Evolutionary conservation across 2,113 vertebrate species (phyloP).

Genomic region (Austrofundulus limnaeus): DNA sequence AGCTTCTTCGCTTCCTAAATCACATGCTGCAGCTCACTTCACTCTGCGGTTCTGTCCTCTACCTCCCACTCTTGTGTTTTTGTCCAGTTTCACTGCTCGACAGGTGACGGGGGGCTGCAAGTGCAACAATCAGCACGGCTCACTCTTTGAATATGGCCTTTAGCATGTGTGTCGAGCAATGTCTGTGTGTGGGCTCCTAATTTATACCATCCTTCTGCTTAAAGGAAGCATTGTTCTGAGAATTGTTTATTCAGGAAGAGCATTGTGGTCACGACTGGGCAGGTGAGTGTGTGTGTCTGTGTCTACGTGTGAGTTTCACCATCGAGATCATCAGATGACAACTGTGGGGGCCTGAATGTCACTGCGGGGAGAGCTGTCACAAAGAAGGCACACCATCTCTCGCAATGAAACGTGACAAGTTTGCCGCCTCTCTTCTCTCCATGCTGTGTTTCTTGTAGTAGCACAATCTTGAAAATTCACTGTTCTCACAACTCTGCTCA

Average conservation of each 20-base stretch:
- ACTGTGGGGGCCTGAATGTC: slow-evolving; percentile 58
- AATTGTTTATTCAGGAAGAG: slow-evolving; percentile 54
- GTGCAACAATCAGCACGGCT: slow-evolving; percentile 21
- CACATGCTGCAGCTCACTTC: slow-evolving; percentile 29
- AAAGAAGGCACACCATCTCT: slow-evolving; percentile 21
- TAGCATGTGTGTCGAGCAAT: not conserved
- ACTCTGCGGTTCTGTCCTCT: slow-evolving; percentile 30
- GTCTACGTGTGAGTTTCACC: slow-evolving; percentile 28
- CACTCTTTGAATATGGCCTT: slow-evolving; percentile 15
- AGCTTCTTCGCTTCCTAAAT: slow-evolving; percentile 64
- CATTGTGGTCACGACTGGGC: slow-evolving; percentile 47
- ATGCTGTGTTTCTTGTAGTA: slow-evolving; percentile 14
- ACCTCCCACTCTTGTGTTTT: slow-evolving; percentile 49
- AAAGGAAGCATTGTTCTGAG: slow-evolving; percentile 49
- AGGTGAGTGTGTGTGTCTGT: slow-evolving; percentile 39
- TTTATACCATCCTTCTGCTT: slow-evolving; percentile 33
- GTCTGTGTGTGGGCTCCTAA: slow-evolving; percentile 37
- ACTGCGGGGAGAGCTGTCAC: slow-evolving; percentile 42
- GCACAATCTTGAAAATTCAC: slow-evolving; percentile 23
- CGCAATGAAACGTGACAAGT: slow-evolving; percentile 40
- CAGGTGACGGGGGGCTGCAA: slow-evolving; percentile 38
- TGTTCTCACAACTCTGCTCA: slow-evolving; percentile 5
- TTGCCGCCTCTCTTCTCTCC: slow-evolving; percentile 21
- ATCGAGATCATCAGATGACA: slow-evolving; percentile 52
- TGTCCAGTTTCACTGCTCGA: slow-evolving; percentile 26